Conservation (phyloP, 64 coral and sea anemone species). For the Anthopleura sola region DNA sequence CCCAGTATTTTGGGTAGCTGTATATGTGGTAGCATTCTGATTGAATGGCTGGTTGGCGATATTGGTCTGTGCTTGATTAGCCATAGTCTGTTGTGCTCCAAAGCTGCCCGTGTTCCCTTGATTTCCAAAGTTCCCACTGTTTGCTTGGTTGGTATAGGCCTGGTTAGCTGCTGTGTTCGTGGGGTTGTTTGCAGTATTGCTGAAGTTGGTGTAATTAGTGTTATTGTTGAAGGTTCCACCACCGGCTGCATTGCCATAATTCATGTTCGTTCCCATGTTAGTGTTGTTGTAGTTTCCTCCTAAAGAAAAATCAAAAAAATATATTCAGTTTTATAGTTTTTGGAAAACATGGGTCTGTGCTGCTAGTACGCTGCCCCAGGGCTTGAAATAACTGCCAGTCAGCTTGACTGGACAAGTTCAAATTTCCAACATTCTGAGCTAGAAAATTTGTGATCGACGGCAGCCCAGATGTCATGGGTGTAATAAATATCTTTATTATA, state of each 20-base stretch:
- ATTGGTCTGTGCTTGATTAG: constrained; percentile 31
- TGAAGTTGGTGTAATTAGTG: neutral
- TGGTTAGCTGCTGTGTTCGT: constrained; percentile 22
- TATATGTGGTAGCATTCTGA: constrained; percentile 18
- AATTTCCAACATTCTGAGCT: no score
- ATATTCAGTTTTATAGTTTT: no score
- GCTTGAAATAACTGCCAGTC: no score
- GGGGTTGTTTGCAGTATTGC: constrained; percentile 40
- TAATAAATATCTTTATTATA: no score
- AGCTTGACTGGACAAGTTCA: no score
- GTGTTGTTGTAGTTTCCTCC: constrained; percentile 23
- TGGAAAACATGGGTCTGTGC: neutral
- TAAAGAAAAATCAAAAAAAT: neutral
- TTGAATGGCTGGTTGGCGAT: constrained; percentile 34
- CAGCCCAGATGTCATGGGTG: no score
- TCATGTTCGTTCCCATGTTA: neutral
- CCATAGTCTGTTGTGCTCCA: constrained; percentile 41
- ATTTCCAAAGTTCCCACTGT: constrained; percentile 66
- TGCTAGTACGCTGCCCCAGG: no score
- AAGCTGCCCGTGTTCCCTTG: constrained; percentile 68
- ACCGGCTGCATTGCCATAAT: neutral
- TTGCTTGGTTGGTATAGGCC: constrained; percentile 77
- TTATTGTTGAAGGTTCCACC: no score
- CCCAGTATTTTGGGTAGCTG: constrained; percentile 49
- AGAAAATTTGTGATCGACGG: no score